A percentile compares a stretch with the other conserved stretches of the same genome.
Conservation (phyloP, 1,140 invertebrate species). For the Bombus ignitus region DNA sequence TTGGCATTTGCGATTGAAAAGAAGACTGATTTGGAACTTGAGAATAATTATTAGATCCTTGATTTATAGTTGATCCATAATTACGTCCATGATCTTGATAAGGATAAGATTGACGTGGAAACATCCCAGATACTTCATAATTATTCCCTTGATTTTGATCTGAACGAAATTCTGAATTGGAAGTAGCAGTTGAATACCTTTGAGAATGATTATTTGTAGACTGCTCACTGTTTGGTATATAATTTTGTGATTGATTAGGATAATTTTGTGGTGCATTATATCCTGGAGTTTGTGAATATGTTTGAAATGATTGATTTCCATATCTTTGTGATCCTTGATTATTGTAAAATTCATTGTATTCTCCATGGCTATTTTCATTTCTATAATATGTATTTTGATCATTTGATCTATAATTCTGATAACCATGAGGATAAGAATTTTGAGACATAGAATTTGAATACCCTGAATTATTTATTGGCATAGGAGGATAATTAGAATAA, state of each 20-base stretch:
- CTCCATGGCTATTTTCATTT: conserved; percentile 69
- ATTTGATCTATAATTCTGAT: conserved; percentile 76
- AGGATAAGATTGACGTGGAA: conserved; percentile 71
- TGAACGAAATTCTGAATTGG: conserved; percentile 70
- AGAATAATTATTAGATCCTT: conserved; percentile 72
- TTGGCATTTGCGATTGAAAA: conserved; percentile 70
- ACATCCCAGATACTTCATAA: conserved; percentile 73
- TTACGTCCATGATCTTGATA: conserved; percentile 75
- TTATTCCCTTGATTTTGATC: conserved; percentile 73
- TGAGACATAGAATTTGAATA: conserved; percentile 64
- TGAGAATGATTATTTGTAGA: conserved; percentile 68
- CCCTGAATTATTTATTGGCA: conserved; percentile 65
- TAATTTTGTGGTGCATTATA: conserved; percentile 71
- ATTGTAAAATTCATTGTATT: conserved; percentile 78
- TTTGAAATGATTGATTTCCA: conserved; percentile 74
- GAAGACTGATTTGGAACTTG: conserved; percentile 67
- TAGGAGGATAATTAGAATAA: conserved; percentile 72
- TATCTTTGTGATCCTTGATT: conserved; percentile 76
- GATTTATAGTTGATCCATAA: conserved; percentile 72
- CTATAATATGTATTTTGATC: conserved; percentile 76
- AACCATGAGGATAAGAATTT: conserved; percentile 67
- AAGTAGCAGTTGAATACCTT: conserved; percentile 60
- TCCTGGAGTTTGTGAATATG: conserved; percentile 71
- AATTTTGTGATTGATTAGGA: conserved; percentile 71
- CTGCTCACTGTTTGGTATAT: conserved; percentile 69